Evolutionary conservation across 2,797 vertebrate species (phyloP), one percentile per base, ranked within the genome.

Genomic region (Tangara arthus): DNA sequence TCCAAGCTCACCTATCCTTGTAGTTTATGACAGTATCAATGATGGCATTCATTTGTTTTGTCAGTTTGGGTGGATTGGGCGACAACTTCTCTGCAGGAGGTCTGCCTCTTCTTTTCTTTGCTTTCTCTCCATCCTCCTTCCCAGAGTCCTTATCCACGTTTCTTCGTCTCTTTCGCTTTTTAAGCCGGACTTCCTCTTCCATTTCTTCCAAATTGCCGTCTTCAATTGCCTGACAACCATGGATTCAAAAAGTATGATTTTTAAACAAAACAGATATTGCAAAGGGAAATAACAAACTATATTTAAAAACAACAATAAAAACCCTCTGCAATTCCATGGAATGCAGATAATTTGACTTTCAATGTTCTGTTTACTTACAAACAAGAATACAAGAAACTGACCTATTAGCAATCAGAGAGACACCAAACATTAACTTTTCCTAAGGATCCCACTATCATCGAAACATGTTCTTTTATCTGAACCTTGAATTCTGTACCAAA

Each of bases 191-290:
- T 95, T 99, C 99, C 96, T 99, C 99, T 97, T 99, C 99, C 98
- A 99, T 99, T 98, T 99, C 99, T 91, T 99, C 99, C 97, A 99
- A 98, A 97, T 99, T 99, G 69, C 99, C 99, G 95, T 99, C 99
- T 97, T 99, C 99, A 15, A 99, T 98, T 79, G 99, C 99, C 99
- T 99, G 94, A 63, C 59, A 84, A 78, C 11, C 75, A 83, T 2
- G 18, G 34, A 89, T 91, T 75, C 14, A 91, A 56, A 89, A 96
- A 49, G 59, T 23, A 77, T 11, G 6, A 30, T 68, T 93, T 91
- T 89, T 69, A 70, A 89, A 95, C 5, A 71, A 50, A 90, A 63
- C 15, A 61, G 6, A 37, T 60, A 82, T 1, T 63, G 21, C 41
- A 76, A 56, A 81, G 16, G 21, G 50, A 92, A 94, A 76, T 68